phyloP scores from a whole-genome alignment of 2,888 invertebrate genomes.

The Ceramica pisi region DNA sequence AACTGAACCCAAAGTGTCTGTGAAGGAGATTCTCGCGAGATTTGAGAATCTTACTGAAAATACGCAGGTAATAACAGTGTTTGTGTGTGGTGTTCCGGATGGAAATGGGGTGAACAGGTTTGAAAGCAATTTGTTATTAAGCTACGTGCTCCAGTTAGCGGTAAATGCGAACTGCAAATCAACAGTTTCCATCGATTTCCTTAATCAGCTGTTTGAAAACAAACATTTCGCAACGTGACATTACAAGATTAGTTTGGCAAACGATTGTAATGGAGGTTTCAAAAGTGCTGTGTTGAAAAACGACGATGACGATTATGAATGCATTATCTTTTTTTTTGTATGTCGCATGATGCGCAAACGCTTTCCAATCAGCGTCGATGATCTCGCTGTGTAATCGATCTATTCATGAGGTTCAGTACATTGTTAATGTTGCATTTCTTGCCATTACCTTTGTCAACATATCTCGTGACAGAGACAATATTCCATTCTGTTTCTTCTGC shows the following conservation, averaged over 20 bases:
- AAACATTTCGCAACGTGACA: constrained; percentile 63
- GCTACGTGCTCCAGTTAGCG: constrained; percentile 61
- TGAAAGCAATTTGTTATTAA: constrained; percentile 63
- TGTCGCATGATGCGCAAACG: constrained; percentile 56
- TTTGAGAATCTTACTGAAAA: constrained; percentile 93
- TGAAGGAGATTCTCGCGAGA: constrained; percentile 95
- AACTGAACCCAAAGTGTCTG: constrained; percentile 95
- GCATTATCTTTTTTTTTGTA: constrained; percentile 68
- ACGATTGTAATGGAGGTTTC: constrained; percentile 64
- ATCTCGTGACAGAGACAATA: constrained; percentile 42
- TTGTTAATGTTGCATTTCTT: constrained; percentile 48
- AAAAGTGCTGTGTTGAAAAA: constrained; percentile 71
- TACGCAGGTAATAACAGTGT: constrained; percentile 73
- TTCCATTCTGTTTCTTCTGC: constrained; percentile 37
- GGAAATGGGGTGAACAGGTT: constrained; percentile 65
- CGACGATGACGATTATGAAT: constrained; percentile 69
- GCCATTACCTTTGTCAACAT: constrained; percentile 49
- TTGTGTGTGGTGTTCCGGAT: constrained; percentile 63
- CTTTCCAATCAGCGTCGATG: constrained; percentile 76
- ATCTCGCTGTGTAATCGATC: constrained; percentile 73
- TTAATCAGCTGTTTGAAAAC: constrained; percentile 69
- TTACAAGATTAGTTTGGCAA: constrained; percentile 68
- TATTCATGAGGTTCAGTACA: constrained; percentile 70
- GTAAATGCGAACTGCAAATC: constrained; percentile 47
- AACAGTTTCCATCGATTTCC: constrained; percentile 60